Conservation (phyloP, 2,113 vertebrate species). For the Oncorhynchus keta region DNA sequence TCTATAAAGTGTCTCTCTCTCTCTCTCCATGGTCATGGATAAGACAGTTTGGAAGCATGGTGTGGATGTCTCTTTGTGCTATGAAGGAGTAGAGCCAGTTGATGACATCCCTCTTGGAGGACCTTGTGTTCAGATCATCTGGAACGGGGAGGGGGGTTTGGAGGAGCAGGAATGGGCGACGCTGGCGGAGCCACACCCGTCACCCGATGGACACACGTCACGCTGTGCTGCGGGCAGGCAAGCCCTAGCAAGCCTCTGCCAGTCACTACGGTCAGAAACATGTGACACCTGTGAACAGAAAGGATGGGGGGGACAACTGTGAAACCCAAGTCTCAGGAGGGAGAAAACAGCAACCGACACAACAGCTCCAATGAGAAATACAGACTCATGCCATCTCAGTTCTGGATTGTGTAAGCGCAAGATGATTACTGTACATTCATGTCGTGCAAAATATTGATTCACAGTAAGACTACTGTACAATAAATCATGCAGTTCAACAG, state of each 20-base stretch:
- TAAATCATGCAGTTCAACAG: too few relatives aligned
- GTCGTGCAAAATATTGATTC: too few relatives aligned
- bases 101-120: not conserved
- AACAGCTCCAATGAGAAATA: not conserved
- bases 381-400: not conserved
- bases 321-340: not conserved
- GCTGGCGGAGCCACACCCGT: not conserved
- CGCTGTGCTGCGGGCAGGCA: not conserved
- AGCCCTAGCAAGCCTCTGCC: not conserved
- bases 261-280: not conserved
- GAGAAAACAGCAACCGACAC: not conserved
- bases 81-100: not conserved
- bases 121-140: not conserved
- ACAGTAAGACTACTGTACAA: too few relatives aligned
- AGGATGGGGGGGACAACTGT: not conserved
- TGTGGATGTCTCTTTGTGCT: conserved; percentile 17
- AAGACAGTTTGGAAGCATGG: conserved; percentile 15
- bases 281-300: conserved; percentile 17
- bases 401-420: too few relatives aligned
- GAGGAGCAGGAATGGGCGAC: not conserved
- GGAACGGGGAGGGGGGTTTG: not conserved
- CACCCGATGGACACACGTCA: not conserved
- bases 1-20: not conserved
- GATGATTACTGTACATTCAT: too few relatives aligned
- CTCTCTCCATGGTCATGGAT: not conserved